Evolutionary conservation across 2,797 vertebrate species (phyloP), one percentile per base, ranked within the genome.

Genomic region (Dallia pectoralis): DNA sequence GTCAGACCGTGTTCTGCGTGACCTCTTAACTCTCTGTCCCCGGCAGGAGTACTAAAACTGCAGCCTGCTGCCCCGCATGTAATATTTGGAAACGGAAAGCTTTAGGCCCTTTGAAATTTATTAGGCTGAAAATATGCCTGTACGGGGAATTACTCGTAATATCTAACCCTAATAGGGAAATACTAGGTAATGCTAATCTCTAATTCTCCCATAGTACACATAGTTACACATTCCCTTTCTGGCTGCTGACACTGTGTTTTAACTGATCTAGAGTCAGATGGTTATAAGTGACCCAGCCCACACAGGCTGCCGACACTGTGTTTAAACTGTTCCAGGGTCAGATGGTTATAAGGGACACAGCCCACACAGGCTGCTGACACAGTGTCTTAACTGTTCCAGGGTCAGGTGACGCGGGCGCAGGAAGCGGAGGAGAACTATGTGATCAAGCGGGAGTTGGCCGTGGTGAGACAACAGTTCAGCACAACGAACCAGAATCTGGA

Each of bases 361-460:
- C 27, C 29, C 66, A 9, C 11, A 8, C 64, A 30, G 19, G 36
- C 25, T 18, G 27, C 47, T 69, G 16, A 69, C 29, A 15, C 47
- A 4, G 18, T 32, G 27, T 14, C 40, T 27, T 47, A 2, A 16
- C 40, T 29, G 11, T 48, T 78, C 4, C 87, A 97, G 97, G 97
- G 97, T 84, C 97, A 98, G 89, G 97, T 98, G 87, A 98, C 96
- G 0, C 92, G 97, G 69, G 97, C 97, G 0, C 97, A 97, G 86
- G 97, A 98, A 81, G 97, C 97, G 0, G 97, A 98, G 88, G 96
- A 98, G 90, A 98, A 98, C 88, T 97, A 97, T 0, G 93, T 96
- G 81, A 96, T 98, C 88, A 97, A 97, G 79, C 89, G 97, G 15
- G 97, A 98, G 87, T 88, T 98, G 87, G 97, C 96, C 0, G 95